Base-by-base conservation (phyloP, 2,113 vertebrate genomes). In the Platysteira castanea region DNA sequence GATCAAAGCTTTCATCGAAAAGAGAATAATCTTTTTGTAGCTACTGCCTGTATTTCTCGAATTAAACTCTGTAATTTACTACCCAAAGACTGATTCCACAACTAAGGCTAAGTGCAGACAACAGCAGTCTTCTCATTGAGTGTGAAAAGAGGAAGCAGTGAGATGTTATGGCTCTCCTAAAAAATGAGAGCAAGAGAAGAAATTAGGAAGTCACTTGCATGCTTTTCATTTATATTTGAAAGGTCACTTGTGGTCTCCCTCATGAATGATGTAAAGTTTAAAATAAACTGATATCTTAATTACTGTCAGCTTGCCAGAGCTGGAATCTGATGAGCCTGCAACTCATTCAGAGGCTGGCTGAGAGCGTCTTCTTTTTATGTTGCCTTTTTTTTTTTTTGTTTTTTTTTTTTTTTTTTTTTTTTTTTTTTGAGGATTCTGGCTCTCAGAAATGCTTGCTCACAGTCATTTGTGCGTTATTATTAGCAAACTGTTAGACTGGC, bases 221-320 rank as follows among this genome's bases (percentile, higher is more conserved):
- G 57, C 61, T 92, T 94, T 94, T 91, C 39, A 82, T 80, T 96
- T 97, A 89, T 97, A 97, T 97, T 97, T 97, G 86, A 96, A 93
- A 96, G 59, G 70, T 89, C 84, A 89, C 65, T 90, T 87, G 84
- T 87, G 74, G 69, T 89, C 54, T 89, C 84, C 47, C 71, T 75
- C 61, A 84, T 65, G 81, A 68, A 82, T 21, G 53, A 69, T 91
- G 82, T 83, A 89, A 96, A 92, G 70, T 80, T 89, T 90, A 85
- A 79, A 95, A 77, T 93, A 90, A 96, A 86, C 84, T 92, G 93
- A 67, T 83, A 83, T 84, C 91, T 93, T 83, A 95, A 95, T 95
- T 90, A 84, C 41, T 96, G 92, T 86, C 93, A 76, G 54, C 5
- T 30, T 59, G 71, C 95, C 93, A 93, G 64, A 94, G 83, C 77